A percentile compares a stretch with the other conserved stretches of the same genome.
These are phyloP conservation scores for Hirtodrosophila cameraria DNA, from an alignment of 2,888 invertebrate species.

Conservation along the genomic window DNA sequence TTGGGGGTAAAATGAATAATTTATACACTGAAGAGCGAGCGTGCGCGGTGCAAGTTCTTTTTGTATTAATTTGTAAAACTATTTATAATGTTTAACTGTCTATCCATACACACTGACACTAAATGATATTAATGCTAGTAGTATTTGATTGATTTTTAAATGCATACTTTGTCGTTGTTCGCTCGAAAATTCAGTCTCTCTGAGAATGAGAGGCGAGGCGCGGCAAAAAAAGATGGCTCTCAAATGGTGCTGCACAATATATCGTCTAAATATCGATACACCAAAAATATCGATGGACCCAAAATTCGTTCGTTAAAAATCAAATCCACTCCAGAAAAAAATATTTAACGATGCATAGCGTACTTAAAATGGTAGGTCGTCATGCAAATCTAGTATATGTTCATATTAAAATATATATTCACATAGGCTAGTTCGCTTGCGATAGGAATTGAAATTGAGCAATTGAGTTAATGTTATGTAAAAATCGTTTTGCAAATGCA, in stretches of 20 bases:
- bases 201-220: slow-evolving; percentile 38
- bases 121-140: slow-evolving; percentile 22
- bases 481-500: no score
- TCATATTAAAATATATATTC: no score
- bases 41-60: slow-evolving; percentile 31
- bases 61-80: slow-evolving; percentile 24
- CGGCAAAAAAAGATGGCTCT: slow-evolving; percentile 47
- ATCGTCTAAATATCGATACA: slow-evolving; percentile 20
- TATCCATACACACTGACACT: slow-evolving; percentile 29
- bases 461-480: no score
- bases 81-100: slow-evolving; percentile 34
- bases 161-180: slow-evolving; percentile 39
- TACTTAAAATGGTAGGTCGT: no score
- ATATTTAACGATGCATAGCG: no score
- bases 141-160: slow-evolving; percentile 46
- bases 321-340: background rate
- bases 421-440: no score
- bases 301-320: background rate
- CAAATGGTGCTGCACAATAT: slow-evolving; percentile 10
- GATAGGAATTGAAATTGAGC: no score
- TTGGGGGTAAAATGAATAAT: slow-evolving; percentile 59
- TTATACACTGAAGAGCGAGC: slow-evolving; percentile 43
- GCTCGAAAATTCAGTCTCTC: slow-evolving; percentile 10
- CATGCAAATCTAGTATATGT: no score
- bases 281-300: background rate